phyloP scores from a whole-genome alignment of 1,140 invertebrate genomes.

The Meloidogyne exigua region DNA sequence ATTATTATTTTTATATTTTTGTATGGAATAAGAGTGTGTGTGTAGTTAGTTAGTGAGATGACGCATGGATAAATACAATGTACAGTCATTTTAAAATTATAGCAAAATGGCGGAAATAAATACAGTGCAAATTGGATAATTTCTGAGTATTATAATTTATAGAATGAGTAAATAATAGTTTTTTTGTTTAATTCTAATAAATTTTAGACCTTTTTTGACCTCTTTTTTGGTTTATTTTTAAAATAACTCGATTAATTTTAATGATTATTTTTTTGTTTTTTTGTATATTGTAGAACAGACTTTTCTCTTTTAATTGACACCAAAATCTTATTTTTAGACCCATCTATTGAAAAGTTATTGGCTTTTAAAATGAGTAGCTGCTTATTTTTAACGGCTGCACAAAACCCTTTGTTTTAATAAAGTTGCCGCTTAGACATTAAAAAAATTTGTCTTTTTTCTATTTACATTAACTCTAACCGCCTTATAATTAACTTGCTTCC shows the following conservation, averaged over 20 bases:
- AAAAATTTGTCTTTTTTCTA: background rate
- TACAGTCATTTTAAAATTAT: background rate
- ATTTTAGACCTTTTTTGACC: too few species aligned
- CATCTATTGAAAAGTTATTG: too few species aligned
- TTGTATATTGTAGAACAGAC: too few species aligned
- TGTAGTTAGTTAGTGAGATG: background rate
- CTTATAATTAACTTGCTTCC: background rate
- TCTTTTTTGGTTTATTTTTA: too few species aligned
- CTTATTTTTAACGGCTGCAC: too few species aligned
- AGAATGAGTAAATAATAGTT: too few species aligned
- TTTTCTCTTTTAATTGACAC: too few species aligned
- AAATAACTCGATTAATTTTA: too few species aligned
- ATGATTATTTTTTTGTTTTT: too few species aligned
- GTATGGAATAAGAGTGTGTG: background rate
- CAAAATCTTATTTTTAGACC: too few species aligned
- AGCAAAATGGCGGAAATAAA: background rate
- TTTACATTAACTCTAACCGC: background rate
- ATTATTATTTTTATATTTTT: background rate
- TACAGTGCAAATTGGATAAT: slow-evolving; percentile 1
- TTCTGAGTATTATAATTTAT: background rate
- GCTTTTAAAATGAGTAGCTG: too few species aligned
- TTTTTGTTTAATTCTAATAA: too few species aligned
- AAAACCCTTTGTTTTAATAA: background rate
- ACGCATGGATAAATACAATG: background rate
- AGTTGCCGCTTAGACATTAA: background rate